Percentiles rank a stretch among this genome's conserved stretches.
Conservation (phyloP, 2,888 invertebrate genomes). For the Caenorhabditis sp. region DNA sequence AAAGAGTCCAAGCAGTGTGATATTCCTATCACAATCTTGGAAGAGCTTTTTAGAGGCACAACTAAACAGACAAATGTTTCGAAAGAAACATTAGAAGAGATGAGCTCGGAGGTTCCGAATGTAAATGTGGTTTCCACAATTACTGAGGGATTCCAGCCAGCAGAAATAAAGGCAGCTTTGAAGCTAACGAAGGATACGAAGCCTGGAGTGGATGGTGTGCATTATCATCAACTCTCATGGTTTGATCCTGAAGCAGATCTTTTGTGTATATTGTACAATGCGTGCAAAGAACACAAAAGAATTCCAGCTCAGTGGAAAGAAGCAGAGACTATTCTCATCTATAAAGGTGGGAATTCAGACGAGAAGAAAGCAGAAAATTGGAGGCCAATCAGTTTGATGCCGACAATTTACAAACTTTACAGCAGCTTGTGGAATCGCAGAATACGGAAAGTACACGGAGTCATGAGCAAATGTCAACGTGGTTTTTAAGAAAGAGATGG, state of each 20-base stretch:
- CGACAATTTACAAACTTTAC: constrained; percentile 9
- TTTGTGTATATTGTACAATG: not conserved
- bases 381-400: no score
- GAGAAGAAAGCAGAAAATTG: constrained; percentile 1
- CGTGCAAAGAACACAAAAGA: not conserved
- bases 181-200: not conserved
- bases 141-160: not conserved
- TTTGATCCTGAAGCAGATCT: not conserved
- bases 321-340: constrained; percentile 10
- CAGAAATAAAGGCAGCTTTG: not conserved
- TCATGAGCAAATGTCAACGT: constrained; percentile 10
- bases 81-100: constrained; percentile 3
- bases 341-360: constrained; percentile 4
- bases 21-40: constrained; percentile 4
- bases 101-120: constrained; percentile 3
- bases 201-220: no score
- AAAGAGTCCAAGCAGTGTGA: no score
- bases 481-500: constrained; percentile 7
- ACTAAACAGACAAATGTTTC: constrained; percentile 10
- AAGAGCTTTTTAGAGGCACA: constrained; percentile 4
- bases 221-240: not conserved
- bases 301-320: constrained; percentile 6
- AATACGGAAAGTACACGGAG: not conserved
- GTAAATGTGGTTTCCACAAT: not conserved
- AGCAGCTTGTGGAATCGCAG: constrained; percentile 2